phyloP scores from a whole-genome alignment of 1,140 invertebrate genomes.

The Megalopta genalis region DNA sequence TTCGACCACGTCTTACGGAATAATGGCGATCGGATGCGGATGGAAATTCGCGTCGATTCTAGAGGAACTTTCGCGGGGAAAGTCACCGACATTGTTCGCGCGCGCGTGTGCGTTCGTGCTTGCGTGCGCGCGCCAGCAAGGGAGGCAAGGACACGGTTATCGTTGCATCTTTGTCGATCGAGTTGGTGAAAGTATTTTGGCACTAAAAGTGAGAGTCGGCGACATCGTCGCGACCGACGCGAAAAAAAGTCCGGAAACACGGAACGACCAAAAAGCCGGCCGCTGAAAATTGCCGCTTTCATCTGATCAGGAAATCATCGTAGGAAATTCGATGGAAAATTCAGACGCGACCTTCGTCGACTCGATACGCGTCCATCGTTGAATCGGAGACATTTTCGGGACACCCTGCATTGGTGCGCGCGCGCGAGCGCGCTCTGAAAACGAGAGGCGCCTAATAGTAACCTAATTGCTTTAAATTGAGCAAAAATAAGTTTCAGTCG shows the following conservation, averaged over 20 bases:
- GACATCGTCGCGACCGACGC: constrained; percentile 25
- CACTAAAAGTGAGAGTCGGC: constrained; percentile 63
- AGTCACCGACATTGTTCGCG: constrained; percentile 52
- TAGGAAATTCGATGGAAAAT: too few species aligned
- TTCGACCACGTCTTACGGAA: neutral
- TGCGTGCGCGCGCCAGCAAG: constrained; percentile 19
- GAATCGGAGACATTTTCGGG: too few species aligned
- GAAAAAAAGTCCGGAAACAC: constrained; percentile 20
- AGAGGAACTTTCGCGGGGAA: constrained; percentile 51
- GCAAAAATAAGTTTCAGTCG: too few species aligned
- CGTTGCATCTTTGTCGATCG: constrained; percentile 30
- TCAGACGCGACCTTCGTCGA: too few species aligned
- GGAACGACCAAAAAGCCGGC: constrained; percentile 17
- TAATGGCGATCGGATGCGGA: neutral
- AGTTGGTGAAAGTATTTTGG: constrained; percentile 66
- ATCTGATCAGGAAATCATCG: neutral
- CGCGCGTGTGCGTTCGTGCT: too few species aligned
- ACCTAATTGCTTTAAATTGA: too few species aligned
- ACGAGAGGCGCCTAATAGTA: too few species aligned
- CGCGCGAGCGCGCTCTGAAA: too few species aligned
- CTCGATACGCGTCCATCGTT: too few species aligned
- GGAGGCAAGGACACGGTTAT: constrained; percentile 36
- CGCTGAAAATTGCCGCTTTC: neutral
- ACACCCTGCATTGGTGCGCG: too few species aligned
- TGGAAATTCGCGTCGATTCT: constrained; percentile 38